These are phyloP conservation scores for Octonoba sinensis DNA, from an alignment of 2,888 invertebrate genomes.

Conservation along the genomic window DNA sequence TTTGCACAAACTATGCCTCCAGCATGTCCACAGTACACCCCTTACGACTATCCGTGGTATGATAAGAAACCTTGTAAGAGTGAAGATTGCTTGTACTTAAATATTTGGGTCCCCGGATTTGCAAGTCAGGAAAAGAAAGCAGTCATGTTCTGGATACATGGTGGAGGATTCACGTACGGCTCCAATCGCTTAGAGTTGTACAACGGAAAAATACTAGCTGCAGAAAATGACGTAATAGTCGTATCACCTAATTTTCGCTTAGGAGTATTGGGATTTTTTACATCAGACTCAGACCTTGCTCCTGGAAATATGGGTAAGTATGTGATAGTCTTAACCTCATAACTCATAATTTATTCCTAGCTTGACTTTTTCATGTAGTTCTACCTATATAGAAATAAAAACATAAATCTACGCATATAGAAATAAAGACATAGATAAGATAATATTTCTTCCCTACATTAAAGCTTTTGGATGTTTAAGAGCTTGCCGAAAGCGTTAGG, in stretches of 20 bases:
- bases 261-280: constrained; percentile 34
- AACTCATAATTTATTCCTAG: constrained; percentile 62
- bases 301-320: constrained; percentile 46
- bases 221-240: constrained; percentile 33
- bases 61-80: constrained; percentile 8
- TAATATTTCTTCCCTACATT: no score
- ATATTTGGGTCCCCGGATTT: constrained; percentile 39
- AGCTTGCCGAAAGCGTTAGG: no score
- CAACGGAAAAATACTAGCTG: constrained; percentile 9
- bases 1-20: constrained; percentile 4
- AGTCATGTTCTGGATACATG: constrained; percentile 54
- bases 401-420: no score
- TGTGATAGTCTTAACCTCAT: neutral
- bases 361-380: constrained; percentile 67
- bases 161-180: constrained; percentile 30
- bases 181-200: constrained; percentile 2
- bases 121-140: constrained; percentile 4
- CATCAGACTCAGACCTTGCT: constrained; percentile 11
- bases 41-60: constrained; percentile 13
- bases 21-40: constrained; percentile 23
- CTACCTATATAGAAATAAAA: no score
- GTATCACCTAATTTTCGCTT: constrained; percentile 51
- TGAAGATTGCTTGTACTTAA: constrained; percentile 59
- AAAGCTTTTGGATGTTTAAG: no score
- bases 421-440: no score